Conservation (phyloP, 2,888 invertebrate species). For the Metallyticus violacea region DNA sequence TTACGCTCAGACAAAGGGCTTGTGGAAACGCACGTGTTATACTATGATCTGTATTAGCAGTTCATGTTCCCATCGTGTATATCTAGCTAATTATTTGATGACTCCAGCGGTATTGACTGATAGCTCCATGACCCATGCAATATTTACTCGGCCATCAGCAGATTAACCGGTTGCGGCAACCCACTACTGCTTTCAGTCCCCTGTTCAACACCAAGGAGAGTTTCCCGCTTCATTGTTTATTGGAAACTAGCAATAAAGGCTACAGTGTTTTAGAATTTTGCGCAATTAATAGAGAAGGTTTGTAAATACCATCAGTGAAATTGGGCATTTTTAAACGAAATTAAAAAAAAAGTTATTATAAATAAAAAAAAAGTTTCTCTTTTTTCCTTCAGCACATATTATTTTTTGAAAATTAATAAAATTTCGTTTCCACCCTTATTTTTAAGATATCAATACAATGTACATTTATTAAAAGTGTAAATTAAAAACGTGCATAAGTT, state of each 20-base stretch:
- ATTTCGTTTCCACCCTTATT: too few species aligned
- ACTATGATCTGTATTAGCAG: background rate
- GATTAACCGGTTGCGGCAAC: background rate
- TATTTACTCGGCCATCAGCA: slow-evolving; percentile 14
- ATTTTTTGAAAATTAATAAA: too few species aligned
- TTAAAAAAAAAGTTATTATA: too few species aligned
- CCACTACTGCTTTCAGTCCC: background rate
- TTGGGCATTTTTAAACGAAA: too few species aligned
- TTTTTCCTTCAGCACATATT: too few species aligned
- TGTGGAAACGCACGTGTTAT: background rate
- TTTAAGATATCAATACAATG: too few species aligned
- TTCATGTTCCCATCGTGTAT: background rate
- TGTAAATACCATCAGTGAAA: too few species aligned
- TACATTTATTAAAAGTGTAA: too few species aligned
- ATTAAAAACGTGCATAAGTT: too few species aligned
- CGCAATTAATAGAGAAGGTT: too few species aligned
- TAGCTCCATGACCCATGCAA: slow-evolving; percentile 4
- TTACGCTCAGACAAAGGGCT: background rate
- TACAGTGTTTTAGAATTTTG: too few species aligned
- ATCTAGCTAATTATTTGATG: slow-evolving; percentile 14
- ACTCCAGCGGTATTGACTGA: slow-evolving; percentile 11
- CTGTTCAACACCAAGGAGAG: background rate
- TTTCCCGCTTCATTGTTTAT: background rate
- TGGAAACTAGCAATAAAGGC: background rate
- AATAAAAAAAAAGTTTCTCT: too few species aligned